Evolutionary conservation across 2,797 vertebrate species (phyloP).

Genomic region (Rhinogobio ventralis): DNA sequence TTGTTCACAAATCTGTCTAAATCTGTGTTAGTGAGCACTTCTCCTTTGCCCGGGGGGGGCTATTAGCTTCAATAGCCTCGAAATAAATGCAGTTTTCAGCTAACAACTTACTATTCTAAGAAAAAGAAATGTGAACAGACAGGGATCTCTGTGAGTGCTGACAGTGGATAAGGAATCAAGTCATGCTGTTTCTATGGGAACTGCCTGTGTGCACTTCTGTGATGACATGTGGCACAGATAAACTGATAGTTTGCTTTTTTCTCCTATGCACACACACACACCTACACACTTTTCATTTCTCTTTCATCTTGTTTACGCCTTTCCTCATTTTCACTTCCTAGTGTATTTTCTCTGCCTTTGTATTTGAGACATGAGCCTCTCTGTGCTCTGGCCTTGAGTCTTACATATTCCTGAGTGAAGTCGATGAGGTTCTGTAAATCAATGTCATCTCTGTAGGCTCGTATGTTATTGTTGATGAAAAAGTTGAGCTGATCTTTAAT

Average conservation of each 20-base stretch:
- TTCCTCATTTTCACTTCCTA: background rate
- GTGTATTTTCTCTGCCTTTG: conserved; percentile 2
- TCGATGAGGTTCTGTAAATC: conserved; percentile 99
- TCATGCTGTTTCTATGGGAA: conserved; percentile 44
- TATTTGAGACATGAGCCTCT: background rate
- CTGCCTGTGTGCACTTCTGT: conserved; percentile 17
- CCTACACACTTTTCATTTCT: background rate
- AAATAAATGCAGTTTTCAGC: background rate
- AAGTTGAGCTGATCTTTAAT: conserved; percentile 99
- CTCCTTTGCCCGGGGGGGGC: too few relatives aligned
- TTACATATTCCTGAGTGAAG: conserved; percentile 99
- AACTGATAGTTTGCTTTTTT: background rate
- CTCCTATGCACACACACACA: background rate
- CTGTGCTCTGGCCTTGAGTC: conserved; percentile 54
- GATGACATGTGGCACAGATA: background rate
- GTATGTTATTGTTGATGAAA: conserved; percentile 99
- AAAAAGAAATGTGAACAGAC: background rate
- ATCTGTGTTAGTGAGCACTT: too few relatives aligned
- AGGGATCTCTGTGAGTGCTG: background rate
- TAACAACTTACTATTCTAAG: background rate
- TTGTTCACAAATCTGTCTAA: too few relatives aligned
- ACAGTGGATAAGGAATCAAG: conserved; percentile 6
- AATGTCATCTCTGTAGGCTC: conserved; percentile 97
- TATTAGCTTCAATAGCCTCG: background rate
- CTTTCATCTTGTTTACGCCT: background rate